Conservation (phyloP, 2,113 vertebrate species). For the Pleuronectes platessa region DNA sequence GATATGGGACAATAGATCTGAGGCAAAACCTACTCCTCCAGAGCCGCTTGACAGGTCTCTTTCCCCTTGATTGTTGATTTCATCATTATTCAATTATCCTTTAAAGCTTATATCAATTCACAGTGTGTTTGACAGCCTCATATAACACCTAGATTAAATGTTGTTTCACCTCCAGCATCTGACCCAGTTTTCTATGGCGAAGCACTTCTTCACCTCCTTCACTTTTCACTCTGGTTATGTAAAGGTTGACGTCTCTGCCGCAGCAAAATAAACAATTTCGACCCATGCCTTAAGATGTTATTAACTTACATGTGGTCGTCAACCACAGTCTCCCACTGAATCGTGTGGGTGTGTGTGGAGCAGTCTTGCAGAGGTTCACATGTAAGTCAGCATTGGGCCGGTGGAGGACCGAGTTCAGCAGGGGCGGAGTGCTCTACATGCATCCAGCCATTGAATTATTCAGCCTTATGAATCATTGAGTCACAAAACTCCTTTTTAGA, state of each 20-base stretch:
- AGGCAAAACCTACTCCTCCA: no score
- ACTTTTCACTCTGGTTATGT: background rate
- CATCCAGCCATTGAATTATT: conserved; percentile 81
- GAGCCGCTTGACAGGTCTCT: no score
- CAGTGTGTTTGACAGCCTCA: background rate
- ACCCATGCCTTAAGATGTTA: background rate
- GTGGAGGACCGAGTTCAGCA: conserved; percentile 71
- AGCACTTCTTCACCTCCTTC: background rate
- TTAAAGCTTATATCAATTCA: background rate
- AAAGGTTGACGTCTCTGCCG: background rate
- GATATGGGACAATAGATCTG: no score
- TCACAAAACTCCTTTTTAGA: conserved; percentile 76
- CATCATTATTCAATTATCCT: no score
- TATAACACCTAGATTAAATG: background rate
- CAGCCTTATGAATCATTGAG: conserved; percentile 84
- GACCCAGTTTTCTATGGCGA: conserved; percentile 8
- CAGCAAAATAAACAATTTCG: background rate
- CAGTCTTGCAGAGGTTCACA: conserved; percentile 42
- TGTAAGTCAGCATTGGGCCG: conserved; percentile 47
- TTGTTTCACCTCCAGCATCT: conserved; percentile 1
- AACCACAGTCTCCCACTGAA: background rate
- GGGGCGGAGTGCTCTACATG: conserved; percentile 75
- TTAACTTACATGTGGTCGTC: background rate
- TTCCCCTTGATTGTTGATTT: no score
- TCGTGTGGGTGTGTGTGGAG: background rate